These are phyloP conservation scores for Alosa alosa DNA, from an alignment of 2,113 vertebrate genomes.

Conservation along the genomic window DNA sequence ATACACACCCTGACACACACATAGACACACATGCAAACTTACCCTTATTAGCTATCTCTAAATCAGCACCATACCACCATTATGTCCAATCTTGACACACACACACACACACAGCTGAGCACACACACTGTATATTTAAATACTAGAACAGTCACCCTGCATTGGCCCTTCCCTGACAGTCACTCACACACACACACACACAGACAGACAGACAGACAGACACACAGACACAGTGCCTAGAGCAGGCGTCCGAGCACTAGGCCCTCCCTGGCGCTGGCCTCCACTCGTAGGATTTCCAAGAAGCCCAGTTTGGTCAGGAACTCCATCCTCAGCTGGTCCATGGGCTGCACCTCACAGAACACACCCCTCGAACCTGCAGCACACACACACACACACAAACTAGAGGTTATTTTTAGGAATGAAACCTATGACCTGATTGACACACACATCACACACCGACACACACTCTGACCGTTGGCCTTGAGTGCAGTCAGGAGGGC, in stretches of 20 bases:
- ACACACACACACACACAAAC: conserved; percentile 1
- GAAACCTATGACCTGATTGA: neutral
- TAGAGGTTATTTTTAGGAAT: too few species aligned
- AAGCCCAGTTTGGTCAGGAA: conserved; percentile 82
- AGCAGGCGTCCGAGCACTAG: conserved; percentile 79
- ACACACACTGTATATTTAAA: neutral
- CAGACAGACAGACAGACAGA: neutral
- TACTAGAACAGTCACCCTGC: neutral
- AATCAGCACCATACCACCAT: neutral
- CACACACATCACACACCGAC: conserved; percentile 33
- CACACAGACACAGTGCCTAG: conserved; percentile 48
- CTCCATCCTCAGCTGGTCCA: conserved; percentile 74
- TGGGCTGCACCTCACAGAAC: conserved; percentile 58
- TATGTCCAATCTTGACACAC: neutral
- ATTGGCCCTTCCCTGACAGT: neutral
- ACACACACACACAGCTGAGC: neutral
- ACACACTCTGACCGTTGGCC: conserved; percentile 71
- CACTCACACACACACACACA: neutral
- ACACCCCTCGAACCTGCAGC: neutral
- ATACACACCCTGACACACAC: neutral
- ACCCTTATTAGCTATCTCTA: neutral
- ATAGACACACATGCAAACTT: neutral
- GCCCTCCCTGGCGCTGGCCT: conserved; percentile 62
- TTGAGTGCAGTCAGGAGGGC: conserved; percentile 76
- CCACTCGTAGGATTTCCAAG: conserved; percentile 76